phyloP scores from a whole-genome alignment of 2,113 vertebrate genomes.

The Cricetomys ansorgei region DNA sequence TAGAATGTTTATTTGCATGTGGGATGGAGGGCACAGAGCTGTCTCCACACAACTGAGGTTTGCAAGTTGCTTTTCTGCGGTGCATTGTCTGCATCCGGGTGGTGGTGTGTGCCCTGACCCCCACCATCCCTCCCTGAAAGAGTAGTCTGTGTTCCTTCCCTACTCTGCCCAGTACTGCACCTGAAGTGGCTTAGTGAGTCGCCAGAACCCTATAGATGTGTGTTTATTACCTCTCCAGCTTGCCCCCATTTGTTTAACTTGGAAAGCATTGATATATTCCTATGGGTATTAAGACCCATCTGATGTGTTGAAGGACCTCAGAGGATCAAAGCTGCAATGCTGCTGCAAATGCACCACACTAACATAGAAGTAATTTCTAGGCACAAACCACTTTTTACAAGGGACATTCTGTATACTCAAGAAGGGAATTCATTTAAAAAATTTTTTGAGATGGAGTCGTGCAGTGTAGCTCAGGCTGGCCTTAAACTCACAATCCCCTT shows the following conservation, averaged over 20 bases:
- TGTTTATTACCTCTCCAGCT: conserved; percentile 76
- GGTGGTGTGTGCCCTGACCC: conserved; percentile 15
- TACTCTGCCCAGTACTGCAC: conserved; percentile 64
- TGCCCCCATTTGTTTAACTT: conserved; percentile 76
- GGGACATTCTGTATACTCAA: conserved; percentile 59
- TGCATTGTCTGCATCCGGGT: conserved; percentile 54
- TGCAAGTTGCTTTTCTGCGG: conserved; percentile 53
- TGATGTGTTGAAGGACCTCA: conserved; percentile 76
- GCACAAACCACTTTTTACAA: conserved; percentile 62
- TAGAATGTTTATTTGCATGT: conserved; percentile 66
- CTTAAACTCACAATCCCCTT: neutral
- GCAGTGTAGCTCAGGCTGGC: neutral
- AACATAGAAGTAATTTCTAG: conserved; percentile 67
- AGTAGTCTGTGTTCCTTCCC: conserved; percentile 69
- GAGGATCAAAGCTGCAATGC: conserved; percentile 75
- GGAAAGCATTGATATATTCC: conserved; percentile 75
- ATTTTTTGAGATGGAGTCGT: neutral
- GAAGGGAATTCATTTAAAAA: conserved; percentile 46
- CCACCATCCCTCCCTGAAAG: conserved; percentile 61
- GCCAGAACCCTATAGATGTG: conserved; percentile 70
- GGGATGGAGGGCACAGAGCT: conserved; percentile 44
- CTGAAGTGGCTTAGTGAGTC: conserved; percentile 75
- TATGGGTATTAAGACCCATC: conserved; percentile 77
- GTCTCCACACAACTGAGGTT: conserved; percentile 12
- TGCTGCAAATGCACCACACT: conserved; percentile 68